These are phyloP conservation scores for Helicorthomorpha holstii DNA, from an alignment of 1,140 invertebrate species.

Conservation along the genomic window DNA sequence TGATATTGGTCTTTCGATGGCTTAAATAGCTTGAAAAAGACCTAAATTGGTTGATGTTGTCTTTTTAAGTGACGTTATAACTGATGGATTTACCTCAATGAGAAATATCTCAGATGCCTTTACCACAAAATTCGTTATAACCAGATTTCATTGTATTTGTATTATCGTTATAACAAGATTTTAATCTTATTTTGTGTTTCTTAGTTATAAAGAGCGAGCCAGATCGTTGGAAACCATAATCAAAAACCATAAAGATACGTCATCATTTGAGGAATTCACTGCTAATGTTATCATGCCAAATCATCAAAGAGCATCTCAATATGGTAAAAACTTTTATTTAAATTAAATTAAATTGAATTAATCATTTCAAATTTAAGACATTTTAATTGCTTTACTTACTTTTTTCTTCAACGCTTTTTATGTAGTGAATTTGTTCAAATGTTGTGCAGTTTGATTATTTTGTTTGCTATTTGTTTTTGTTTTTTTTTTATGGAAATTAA, in stretches of 20 bases:
- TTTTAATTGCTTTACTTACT: conserved; percentile 1
- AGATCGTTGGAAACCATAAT: conserved; percentile 74
- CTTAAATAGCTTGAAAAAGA: no score
- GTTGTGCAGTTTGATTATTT: conserved; percentile 6
- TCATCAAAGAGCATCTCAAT: conserved; percentile 22
- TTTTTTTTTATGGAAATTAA: no score
- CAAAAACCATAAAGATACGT: conserved; percentile 65
- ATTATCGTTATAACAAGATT: not conserved
- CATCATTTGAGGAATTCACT: conserved; percentile 84
- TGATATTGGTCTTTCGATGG: no score
- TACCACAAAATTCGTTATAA: not conserved
- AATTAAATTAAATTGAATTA: conserved; percentile 3
- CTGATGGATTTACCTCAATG: not conserved
- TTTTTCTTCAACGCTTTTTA: conserved; percentile 5
- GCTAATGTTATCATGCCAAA: conserved; percentile 66
- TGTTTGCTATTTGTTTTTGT: no score
- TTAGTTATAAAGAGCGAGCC: conserved; percentile 76
- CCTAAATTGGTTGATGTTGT: not conserved
- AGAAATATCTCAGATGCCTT: not conserved
- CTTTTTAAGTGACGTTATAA: not conserved
- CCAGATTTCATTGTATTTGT: not conserved
- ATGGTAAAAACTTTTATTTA: not conserved
- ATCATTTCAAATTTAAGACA: conserved; percentile 3
- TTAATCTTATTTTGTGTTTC: not conserved
- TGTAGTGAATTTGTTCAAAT: conserved; percentile 11